A percentile compares a stretch with the other conserved stretches of the same genome.
phyloP scores from a whole-genome alignment of 2,113 vertebrate genomes.

The Microtus montanus region DNA sequence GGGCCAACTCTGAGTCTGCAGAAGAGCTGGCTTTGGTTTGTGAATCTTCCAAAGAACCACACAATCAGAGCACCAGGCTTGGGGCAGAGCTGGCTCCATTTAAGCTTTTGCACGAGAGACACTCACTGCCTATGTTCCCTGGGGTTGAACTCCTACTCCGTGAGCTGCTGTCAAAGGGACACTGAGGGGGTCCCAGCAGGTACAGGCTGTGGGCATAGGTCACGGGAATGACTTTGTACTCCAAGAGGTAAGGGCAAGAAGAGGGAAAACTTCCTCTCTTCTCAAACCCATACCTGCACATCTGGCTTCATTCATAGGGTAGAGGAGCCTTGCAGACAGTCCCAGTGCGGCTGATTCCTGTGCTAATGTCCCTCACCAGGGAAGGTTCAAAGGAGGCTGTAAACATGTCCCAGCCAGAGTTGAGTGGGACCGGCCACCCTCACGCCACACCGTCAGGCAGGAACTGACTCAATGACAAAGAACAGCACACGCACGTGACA shows the following conservation, averaged over 20 bases:
- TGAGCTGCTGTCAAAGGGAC: not conserved
- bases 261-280: rapidly evolving
- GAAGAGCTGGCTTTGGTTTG: not conserved
- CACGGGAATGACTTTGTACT: not conserved
- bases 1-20: too few relatives aligned
- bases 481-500: not conserved
- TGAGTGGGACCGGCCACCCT: not conserved
- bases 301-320: not conserved
- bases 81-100: not conserved
- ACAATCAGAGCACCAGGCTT: rapidly evolving
- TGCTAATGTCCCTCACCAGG: rapidly evolving
- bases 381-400: not conserved
- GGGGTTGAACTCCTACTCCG: not conserved
- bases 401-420: not conserved
- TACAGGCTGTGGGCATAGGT: rapidly evolving
- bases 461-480: not conserved
- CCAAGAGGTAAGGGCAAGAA: not conserved
- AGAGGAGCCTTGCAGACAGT: too few relatives aligned
- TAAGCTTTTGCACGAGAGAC: too few relatives aligned
- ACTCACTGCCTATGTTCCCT: rapidly evolving
- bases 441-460: not conserved
- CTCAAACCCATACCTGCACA: rapidly evolving
- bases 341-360: not conserved
- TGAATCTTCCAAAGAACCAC: not conserved
- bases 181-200: rapidly evolving